Base-by-base conservation (phyloP, 2,888 invertebrate genomes). In the Tridacna crocea region DNA sequence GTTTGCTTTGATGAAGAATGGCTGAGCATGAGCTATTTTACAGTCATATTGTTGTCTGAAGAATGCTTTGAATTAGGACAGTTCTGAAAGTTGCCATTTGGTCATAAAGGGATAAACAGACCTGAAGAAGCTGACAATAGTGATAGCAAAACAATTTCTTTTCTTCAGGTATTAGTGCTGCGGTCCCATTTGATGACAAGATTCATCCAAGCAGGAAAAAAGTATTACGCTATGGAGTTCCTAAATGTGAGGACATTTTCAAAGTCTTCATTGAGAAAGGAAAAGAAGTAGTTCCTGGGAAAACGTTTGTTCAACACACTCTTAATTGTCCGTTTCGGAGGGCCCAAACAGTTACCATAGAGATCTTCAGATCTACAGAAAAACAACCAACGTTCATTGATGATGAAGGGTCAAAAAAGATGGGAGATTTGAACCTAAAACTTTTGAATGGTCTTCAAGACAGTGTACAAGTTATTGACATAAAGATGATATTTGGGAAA, bases 171-270 rank as follows among this genome's bases (percentile, higher is more conserved):
- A 72, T 87, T 6, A 70, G 80, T 51, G 70, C 65, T 17, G 73
- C 78, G 11, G 74, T 65, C 13, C 76, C 76, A 51, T 85, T 80
- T 65, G 77, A 76, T n/a, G 58, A 70, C 17, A 66, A 60, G 19
- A 46, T 61, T 13, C 76, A 85, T 27, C 82, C 82, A 22, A 13
- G 11, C 24, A 51, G 61, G 4, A 70, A 75, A 12, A 75, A 60
- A 26, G 72, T 75, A 0, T 17, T 66, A 3, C 55, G 73, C 17
- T 79, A 80, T 51, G 85, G 82, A 10, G 15, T 26, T 11, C 48
- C 61, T 12, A 80, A 74, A 47, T 83, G 84, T 63, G 79, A 79
- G 51, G 84, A 84, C 24, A 77, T 82, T 8, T 79, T 87, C 60
- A 66, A 82, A 22, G 68, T 72, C 0, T 72, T 82, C 26, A 74